phyloP scores from a whole-genome alignment of 2,888 invertebrate species.

The Chirona hameri region DNA sequence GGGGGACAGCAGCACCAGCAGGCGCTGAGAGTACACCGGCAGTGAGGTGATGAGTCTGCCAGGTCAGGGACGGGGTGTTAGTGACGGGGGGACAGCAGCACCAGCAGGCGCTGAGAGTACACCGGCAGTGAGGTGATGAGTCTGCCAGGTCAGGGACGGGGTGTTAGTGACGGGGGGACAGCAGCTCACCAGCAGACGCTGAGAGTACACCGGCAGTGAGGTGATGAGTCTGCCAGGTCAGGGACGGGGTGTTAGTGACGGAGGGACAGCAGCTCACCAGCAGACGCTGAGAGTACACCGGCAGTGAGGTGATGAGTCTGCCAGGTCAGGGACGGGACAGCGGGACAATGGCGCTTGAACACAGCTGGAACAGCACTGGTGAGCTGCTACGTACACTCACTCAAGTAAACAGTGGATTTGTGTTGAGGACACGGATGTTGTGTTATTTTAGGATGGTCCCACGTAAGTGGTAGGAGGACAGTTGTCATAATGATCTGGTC shows the following conservation, averaged over 20 bases:
- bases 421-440: too few relatives aligned
- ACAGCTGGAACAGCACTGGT: too few relatives aligned
- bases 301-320: conserved; percentile 55
- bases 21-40: neutral
- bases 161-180: too few relatives aligned
- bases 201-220: conserved; percentile 79
- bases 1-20: neutral
- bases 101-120: conserved; percentile 83
- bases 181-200: conserved; percentile 66
- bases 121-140: conserved; percentile 61
- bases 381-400: too few relatives aligned
- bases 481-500: too few relatives aligned
- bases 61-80: neutral
- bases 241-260: too few relatives aligned
- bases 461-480: too few relatives aligned
- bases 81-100: too few relatives aligned
- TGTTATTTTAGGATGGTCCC: too few relatives aligned
- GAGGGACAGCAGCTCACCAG: conserved; percentile 54
- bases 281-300: conserved; percentile 84
- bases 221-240: conserved; percentile 34
- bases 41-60: neutral
- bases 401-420: too few relatives aligned
- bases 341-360: too few relatives aligned
- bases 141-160: too few relatives aligned
- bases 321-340: neutral